Base-by-base conservation (phyloP, 2,797 vertebrate genomes). In the Hyperoplus lanceolatus region DNA sequence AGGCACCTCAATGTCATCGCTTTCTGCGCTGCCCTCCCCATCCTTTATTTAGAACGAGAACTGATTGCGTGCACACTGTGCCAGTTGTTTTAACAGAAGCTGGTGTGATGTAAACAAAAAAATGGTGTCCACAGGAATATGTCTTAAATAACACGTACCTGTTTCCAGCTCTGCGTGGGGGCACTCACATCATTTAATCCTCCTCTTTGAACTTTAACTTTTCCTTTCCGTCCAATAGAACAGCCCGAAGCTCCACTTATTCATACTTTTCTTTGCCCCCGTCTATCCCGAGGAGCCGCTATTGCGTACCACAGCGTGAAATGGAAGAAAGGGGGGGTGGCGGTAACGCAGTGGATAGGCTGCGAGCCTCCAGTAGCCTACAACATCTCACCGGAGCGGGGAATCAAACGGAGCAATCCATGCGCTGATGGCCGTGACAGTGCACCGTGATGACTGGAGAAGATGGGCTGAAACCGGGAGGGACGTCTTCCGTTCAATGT, bases 1-100 rank as follows among this genome's bases (percentile, higher is more conserved):
- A 83, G 78, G 42, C 90, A 78, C 77, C 76, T 93, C 91, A 92
- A 92, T 93, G 92, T 92, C 92, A 92, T 64, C 63, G 81, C 85
- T 83, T 29, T 29, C 75, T 11, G 62, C 65, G 65, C 76, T 70
- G 75, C 82, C 82, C 85, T 83, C 77, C 82, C 81, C 76, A 21
- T 79, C 70, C 78, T 29, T 29, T 14, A 56, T 72, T 49, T 59
- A 57, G 75, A 65, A 65, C 78, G 46, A 41, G 41, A 69, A 61
- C 68, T 75, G 69, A 77, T 16, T 53, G 79, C 76, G 57, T 51
- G 41, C 63, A 75, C 87, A 82, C 84, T 79, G 84, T 88, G 85
- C 72, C 3, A 63, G 49, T 59, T 29, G 58, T 48, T 61, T 45
- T 18, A 39, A 58, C 72, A 39, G n/a, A 43, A 11, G 29, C 71